phyloP scores from a whole-genome alignment of 2,113 vertebrate species.

The Mobula hypostoma region DNA sequence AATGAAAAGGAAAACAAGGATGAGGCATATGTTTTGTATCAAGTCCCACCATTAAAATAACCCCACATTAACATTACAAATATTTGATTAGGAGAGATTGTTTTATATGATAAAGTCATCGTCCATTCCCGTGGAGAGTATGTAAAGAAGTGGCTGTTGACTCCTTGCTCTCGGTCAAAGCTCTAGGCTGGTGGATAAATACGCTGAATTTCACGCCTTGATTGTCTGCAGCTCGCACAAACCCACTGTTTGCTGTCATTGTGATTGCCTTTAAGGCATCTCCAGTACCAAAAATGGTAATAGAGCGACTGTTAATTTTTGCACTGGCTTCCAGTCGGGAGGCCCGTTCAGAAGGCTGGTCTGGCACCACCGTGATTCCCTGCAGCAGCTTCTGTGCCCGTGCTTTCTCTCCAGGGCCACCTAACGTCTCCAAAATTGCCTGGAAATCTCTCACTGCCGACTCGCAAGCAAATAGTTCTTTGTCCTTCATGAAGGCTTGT shows the following conservation, averaged over 20 bases:
- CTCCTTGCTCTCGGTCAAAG: slow-evolving; percentile 90
- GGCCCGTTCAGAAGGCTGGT: slow-evolving; percentile 77
- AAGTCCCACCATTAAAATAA: not conserved
- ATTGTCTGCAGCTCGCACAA: slow-evolving; percentile 86
- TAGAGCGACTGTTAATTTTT: slow-evolving; percentile 81
- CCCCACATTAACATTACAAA: not conserved
- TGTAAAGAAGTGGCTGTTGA: slow-evolving; percentile 69
- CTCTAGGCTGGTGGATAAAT: slow-evolving; percentile 86
- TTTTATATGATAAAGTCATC: not conserved
- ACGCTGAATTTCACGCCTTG: slow-evolving; percentile 90
- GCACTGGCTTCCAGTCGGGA: slow-evolving; percentile 71
- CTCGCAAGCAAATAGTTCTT: slow-evolving; percentile 82
- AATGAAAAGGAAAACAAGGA: not conserved
- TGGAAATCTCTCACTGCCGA: slow-evolving; percentile 86
- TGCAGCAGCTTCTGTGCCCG: slow-evolving; percentile 67
- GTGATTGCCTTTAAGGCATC: slow-evolving; percentile 82
- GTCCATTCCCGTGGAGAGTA: not conserved
- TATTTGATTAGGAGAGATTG: not conserved
- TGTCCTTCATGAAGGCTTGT: slow-evolving; percentile 78
- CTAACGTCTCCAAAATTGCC: slow-evolving; percentile 80
- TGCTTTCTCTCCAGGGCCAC: slow-evolving; percentile 76
- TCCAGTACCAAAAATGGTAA: slow-evolving; percentile 88
- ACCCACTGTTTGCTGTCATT: slow-evolving; percentile 92
- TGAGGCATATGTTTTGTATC: not conserved
- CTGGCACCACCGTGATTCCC: slow-evolving; percentile 71